Conservation (phyloP, 1,140 invertebrate genomes). For the Dendrolimus kikuchii region DNA sequence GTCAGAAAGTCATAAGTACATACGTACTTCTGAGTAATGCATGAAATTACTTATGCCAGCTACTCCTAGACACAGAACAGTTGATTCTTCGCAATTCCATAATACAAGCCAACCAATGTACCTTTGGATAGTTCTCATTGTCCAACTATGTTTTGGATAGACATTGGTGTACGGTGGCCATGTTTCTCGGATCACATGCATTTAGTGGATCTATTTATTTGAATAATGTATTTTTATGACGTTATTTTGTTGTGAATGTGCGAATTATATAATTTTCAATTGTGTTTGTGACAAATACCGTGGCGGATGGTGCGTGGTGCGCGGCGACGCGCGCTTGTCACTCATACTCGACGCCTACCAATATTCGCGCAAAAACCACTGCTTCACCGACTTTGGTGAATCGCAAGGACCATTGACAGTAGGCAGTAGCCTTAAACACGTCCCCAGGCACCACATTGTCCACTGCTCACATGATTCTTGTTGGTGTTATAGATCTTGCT, state of each 20-base stretch:
- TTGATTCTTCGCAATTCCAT: constrained; percentile 56
- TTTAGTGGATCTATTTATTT: constrained; percentile 45
- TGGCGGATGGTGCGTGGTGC: constrained; percentile 41
- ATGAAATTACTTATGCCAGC: constrained; percentile 67
- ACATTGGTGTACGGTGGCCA: constrained; percentile 60
- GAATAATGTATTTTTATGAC: constrained; percentile 46
- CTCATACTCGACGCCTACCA: constrained; percentile 30
- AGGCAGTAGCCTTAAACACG: constrained; percentile 39
- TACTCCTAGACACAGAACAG: constrained; percentile 51
- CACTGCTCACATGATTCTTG: constrained; percentile 58
- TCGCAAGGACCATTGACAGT: constrained; percentile 67
- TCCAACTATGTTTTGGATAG: constrained; percentile 62
- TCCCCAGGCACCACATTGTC: constrained; percentile 57
- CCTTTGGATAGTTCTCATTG: constrained; percentile 54
- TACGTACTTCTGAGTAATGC: constrained; percentile 67
- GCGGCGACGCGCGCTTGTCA: constrained; percentile 37
- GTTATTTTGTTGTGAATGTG: constrained; percentile 41
- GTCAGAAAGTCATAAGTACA: constrained; percentile 70
- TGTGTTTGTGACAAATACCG: constrained; percentile 34
- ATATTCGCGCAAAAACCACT: constrained; percentile 64
- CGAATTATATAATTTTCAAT: constrained; percentile 61
- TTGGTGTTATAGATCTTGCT: constrained; percentile 78
- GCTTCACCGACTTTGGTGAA: constrained; percentile 46
- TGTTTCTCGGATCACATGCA: constrained; percentile 69
- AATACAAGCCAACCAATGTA: constrained; percentile 32